Evolutionary conservation across 2,797 vertebrate species (phyloP).

Genomic region (Ceryle rudis): DNA sequence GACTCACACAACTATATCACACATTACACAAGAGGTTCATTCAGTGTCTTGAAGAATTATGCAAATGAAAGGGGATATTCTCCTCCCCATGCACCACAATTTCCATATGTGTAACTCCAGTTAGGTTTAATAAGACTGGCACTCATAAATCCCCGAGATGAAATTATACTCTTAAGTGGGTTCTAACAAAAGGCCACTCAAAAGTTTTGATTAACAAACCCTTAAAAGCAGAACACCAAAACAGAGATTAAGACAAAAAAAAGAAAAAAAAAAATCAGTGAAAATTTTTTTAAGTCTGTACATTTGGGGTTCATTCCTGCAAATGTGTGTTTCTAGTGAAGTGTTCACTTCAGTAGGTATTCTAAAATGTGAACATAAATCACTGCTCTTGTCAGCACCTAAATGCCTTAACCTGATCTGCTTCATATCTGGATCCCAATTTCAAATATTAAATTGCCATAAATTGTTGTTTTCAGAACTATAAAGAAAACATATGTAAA

Average conservation of each 20-base stretch:
- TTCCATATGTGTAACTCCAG: slow-evolving; percentile 47
- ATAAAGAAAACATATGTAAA: background rate
- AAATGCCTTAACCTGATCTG: background rate
- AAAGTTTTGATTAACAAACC: slow-evolving; percentile 48
- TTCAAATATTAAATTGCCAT: background rate
- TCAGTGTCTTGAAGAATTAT: slow-evolving; percentile 45
- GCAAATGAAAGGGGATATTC: slow-evolving; percentile 53
- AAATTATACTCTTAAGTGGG: background rate
- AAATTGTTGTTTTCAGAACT: background rate
- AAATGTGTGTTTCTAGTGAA: background rate
- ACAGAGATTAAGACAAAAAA: background rate
- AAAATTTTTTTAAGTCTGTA: background rate
- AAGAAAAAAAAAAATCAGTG: background rate
- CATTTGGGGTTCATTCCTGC: background rate
- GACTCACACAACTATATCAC: background rate
- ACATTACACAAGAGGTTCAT: slow-evolving; percentile 21
- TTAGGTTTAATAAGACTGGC: slow-evolving; percentile 48
- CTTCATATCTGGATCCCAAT: background rate
- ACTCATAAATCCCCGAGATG: slow-evolving; percentile 57
- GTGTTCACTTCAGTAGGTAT: background rate
- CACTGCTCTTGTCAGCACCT: background rate
- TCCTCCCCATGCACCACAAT: background rate
- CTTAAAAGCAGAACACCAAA: slow-evolving; percentile 30
- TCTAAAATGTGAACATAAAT: background rate
- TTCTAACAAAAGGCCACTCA: slow-evolving; percentile 34